phyloP scores from a whole-genome alignment of 2,888 invertebrate species.

The Odontocerum albicorne region DNA sequence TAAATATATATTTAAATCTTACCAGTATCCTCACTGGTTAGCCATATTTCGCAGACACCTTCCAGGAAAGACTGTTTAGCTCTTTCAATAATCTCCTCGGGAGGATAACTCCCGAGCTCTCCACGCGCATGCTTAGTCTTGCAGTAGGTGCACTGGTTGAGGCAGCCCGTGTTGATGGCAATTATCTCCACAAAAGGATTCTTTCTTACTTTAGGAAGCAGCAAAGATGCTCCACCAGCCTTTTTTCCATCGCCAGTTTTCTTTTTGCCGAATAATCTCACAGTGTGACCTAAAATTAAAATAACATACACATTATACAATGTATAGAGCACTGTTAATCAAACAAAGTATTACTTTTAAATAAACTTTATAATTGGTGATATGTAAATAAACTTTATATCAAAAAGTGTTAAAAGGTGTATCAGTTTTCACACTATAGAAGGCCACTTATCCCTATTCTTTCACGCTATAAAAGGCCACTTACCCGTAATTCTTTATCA shows the following conservation, averaged over 20 bases:
- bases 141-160: constrained; percentile 98
- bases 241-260: constrained; percentile 79
- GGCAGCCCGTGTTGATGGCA: constrained; percentile 92
- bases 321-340: background rate
- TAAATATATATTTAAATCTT: no score
- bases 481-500: no score
- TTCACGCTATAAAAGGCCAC: no score
- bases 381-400: no score
- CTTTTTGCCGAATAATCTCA: constrained; percentile 73
- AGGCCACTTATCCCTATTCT: no score
- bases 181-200: constrained; percentile 98
- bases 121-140: constrained; percentile 98
- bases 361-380: no score
- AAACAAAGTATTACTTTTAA: no score
- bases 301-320: background rate
- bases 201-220: constrained; percentile 91
- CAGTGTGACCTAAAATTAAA: constrained; percentile 63
- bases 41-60: constrained; percentile 95
- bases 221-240: constrained; percentile 83
- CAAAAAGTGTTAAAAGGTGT: no score
- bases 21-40: constrained; percentile 97
- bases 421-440: no score
- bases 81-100: constrained; percentile 85
- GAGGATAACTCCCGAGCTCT: constrained; percentile 91
- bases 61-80: constrained; percentile 86